Conservation (phyloP, 2,797 vertebrate genomes). For the Pangasius larnaudii region DNA sequence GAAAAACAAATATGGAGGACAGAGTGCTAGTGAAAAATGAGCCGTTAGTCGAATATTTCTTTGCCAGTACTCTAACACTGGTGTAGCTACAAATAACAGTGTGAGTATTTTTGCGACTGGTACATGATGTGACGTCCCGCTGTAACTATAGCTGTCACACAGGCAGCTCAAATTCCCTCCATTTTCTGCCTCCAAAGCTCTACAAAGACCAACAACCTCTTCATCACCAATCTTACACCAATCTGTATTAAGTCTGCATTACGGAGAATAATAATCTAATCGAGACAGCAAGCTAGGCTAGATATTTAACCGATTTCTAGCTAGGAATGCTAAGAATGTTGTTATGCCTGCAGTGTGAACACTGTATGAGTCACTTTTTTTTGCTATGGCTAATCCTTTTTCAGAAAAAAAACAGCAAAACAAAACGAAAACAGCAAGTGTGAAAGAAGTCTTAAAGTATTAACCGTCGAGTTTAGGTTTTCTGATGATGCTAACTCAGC, state of each 20-base stretch:
- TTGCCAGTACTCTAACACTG: not conserved
- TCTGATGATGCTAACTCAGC: not conserved
- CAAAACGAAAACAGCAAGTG: not conserved
- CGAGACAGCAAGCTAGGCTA: not conserved
- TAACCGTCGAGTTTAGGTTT: not conserved
- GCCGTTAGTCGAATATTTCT: not conserved
- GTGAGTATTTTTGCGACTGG: not conserved
- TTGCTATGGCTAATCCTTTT: not conserved
- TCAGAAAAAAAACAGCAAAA: not conserved
- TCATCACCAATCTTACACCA: not conserved
- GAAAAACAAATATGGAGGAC: not conserved
- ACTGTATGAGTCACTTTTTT: too few species aligned
- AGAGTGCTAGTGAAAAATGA: not conserved
- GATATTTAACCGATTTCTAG: not conserved
- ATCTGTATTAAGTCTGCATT: not conserved
- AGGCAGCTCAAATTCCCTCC: not conserved
- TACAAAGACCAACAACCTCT: not conserved
- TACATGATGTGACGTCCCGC: not conserved
- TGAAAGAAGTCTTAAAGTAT: not conserved
- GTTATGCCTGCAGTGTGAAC: not conserved
- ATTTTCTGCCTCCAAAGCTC: not conserved
- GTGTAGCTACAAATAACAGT: not conserved
- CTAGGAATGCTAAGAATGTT: not conserved
- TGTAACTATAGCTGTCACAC: not conserved
- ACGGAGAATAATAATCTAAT: not conserved